Conservation (phyloP, 2,113 vertebrate genomes). For the Leuciscus idus region DNA sequence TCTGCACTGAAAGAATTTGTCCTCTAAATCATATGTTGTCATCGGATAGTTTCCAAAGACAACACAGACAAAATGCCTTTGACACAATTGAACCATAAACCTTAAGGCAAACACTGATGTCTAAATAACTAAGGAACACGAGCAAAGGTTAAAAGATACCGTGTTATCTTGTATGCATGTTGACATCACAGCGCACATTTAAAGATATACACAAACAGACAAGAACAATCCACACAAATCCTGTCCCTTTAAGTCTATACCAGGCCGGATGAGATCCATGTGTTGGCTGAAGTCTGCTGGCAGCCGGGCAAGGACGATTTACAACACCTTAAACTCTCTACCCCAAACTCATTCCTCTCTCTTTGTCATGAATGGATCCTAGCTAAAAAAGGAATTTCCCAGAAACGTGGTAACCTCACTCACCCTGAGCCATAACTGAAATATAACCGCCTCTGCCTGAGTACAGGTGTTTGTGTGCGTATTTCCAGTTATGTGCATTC, state of each 20-base stretch:
- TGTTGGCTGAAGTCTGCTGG: background rate
- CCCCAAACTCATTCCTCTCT: background rate
- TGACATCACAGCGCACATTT: conserved; percentile 4
- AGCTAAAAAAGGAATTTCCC: conserved; percentile 24
- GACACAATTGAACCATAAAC: conserved; percentile 23
- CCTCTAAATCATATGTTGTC: conserved; percentile 12
- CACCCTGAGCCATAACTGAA: background rate
- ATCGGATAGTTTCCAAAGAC: conserved; percentile 11
- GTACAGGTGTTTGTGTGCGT: background rate
- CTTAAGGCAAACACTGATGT: conserved; percentile 19
- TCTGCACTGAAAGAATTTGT: conserved; percentile 12
- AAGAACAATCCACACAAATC: background rate
- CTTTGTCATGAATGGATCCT: conserved; percentile 28
- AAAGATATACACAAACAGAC: background rate
- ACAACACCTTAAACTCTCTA: conserved; percentile 3
- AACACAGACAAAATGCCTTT: conserved; percentile 23
- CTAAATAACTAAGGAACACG: background rate
- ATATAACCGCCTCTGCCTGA: background rate
- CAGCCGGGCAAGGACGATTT: conserved; percentile 36
- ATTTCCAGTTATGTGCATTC: conserved; percentile 14
- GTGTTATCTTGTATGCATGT: background rate
- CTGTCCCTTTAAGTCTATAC: background rate
- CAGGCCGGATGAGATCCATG: background rate
- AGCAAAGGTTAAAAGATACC: background rate
- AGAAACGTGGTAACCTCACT: conserved; percentile 4